phyloP scores from a whole-genome alignment of 2,888 invertebrate species.

The Drepana falcataria region DNA sequence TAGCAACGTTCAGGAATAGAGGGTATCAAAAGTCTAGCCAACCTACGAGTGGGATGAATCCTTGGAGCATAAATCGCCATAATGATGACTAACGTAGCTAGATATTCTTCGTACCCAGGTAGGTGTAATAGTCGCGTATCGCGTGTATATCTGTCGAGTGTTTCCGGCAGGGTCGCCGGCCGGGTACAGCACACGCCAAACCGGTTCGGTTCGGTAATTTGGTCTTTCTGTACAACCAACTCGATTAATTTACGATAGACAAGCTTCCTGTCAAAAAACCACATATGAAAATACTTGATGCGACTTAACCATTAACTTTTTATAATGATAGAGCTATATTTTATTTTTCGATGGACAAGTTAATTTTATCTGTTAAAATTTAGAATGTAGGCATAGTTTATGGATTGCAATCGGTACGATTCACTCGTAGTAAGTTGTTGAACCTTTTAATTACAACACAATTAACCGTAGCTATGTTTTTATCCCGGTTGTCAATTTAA shows the following conservation, averaged over 20 bases:
- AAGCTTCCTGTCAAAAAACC: conserved; percentile 46
- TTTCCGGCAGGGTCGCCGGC: conserved; percentile 24
- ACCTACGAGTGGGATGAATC: too few species aligned
- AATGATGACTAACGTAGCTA: not conserved
- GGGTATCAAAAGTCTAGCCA: too few species aligned
- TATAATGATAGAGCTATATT: not conserved
- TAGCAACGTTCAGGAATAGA: too few species aligned
- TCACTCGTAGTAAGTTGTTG: too few species aligned
- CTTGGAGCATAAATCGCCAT: too few species aligned
- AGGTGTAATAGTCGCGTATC: not conserved
- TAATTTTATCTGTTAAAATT: not conserved
- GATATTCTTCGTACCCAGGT: not conserved
- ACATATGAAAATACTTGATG: not conserved
- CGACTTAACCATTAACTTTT: not conserved
- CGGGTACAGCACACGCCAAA: conserved; percentile 62
- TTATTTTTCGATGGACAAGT: not conserved
- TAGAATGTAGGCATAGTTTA: not conserved
- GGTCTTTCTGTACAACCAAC: conserved; percentile 51
- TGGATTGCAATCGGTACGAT: too few species aligned
- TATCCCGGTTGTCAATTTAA: too few species aligned
- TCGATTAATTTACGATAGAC: conserved; percentile 63
- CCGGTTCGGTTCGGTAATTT: conserved; percentile 54
- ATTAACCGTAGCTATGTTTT: too few species aligned
- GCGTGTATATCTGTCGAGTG: conserved; percentile 10
- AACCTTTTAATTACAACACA: too few species aligned